Percentiles rank a stretch among this genome's conserved stretches.
Evolutionary conservation across 2,113 vertebrate species (phyloP).

Genomic region (Leptosomus discolor): DNA sequence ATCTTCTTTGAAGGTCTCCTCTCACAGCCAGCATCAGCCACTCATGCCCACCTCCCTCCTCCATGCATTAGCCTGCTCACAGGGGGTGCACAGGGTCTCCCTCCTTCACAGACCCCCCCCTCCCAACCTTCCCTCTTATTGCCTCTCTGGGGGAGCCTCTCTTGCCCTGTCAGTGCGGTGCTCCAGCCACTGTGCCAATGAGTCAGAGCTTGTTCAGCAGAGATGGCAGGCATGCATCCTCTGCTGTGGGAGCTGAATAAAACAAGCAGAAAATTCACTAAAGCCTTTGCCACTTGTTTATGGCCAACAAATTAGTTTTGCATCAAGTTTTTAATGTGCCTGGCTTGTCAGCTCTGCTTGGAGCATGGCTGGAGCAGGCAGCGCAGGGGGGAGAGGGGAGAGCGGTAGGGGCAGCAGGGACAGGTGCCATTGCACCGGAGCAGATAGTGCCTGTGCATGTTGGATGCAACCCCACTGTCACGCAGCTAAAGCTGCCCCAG

Average conservation of each 20-base stretch:
- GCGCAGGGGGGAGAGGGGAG: accelerated
- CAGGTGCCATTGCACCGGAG: not conserved
- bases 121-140: not conserved
- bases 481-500: not conserved
- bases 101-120: not conserved
- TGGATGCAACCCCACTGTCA: not conserved
- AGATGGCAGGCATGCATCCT: not conserved
- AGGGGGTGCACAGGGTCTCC: accelerated
- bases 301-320: not conserved
- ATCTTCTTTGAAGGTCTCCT: not conserved
- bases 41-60: not conserved
- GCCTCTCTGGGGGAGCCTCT: not conserved
- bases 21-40: not conserved
- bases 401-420: not conserved
- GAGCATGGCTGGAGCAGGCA: not conserved
- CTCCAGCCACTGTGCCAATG: not conserved
- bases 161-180: accelerated
- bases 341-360: not conserved
- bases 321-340: not conserved
- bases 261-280: not conserved
- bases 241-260: not conserved
- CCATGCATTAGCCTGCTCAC: not conserved
- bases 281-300: not conserved
- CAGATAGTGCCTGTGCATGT: not conserved
- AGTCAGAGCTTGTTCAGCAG: not conserved